Conservation (phyloP, 2,888 invertebrate species). For the Ichneumon xanthorius region DNA sequence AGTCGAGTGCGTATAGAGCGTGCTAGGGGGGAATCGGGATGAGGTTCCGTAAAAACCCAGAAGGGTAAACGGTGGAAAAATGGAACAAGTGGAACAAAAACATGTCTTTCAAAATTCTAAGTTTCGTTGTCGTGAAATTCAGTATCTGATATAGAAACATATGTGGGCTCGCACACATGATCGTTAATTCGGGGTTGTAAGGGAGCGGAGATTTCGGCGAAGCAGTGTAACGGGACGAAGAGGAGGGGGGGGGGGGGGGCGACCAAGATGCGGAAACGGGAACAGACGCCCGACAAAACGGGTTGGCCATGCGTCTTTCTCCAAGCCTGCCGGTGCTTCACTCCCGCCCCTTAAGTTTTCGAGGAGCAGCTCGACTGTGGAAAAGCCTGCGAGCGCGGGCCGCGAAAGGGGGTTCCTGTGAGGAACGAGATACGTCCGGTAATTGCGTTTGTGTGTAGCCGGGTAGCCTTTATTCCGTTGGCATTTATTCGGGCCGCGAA, state of each 20-base stretch:
- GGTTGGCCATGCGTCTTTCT: slow-evolving; percentile 66
- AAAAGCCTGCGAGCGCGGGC: slow-evolving; percentile 54
- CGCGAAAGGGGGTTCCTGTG: slow-evolving; percentile 27
- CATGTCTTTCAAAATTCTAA: too few species aligned
- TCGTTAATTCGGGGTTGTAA: slow-evolving; percentile 23
- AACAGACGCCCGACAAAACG: slow-evolving; percentile 52
- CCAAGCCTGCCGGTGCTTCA: slow-evolving; percentile 58
- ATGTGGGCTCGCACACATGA: not conserved
- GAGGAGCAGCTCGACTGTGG: slow-evolving; percentile 53
- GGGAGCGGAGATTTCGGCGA: slow-evolving; percentile 23
- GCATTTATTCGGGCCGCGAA: slow-evolving; percentile 81
- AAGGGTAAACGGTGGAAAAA: too few species aligned
- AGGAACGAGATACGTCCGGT: slow-evolving; percentile 74
- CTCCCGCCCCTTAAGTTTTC: slow-evolving; percentile 43
- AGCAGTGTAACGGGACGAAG: slow-evolving; percentile 12
- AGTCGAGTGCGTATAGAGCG: too few species aligned
- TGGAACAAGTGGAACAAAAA: too few species aligned
- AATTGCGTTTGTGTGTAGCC: slow-evolving; percentile 81
- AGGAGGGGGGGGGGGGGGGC: not conserved
- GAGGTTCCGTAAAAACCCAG: too few species aligned
- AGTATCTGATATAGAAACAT: not conserved
- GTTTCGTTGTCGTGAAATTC: too few species aligned
- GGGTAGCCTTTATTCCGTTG: slow-evolving; percentile 79
- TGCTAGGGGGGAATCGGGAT: too few species aligned
- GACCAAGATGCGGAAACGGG: slow-evolving; percentile 30